Percentiles rank a stretch among this genome's conserved stretches.
These are phyloP conservation scores for Platichthys flesus DNA, from an alignment of 2,113 vertebrate genomes.

Conservation along the genomic window DNA sequence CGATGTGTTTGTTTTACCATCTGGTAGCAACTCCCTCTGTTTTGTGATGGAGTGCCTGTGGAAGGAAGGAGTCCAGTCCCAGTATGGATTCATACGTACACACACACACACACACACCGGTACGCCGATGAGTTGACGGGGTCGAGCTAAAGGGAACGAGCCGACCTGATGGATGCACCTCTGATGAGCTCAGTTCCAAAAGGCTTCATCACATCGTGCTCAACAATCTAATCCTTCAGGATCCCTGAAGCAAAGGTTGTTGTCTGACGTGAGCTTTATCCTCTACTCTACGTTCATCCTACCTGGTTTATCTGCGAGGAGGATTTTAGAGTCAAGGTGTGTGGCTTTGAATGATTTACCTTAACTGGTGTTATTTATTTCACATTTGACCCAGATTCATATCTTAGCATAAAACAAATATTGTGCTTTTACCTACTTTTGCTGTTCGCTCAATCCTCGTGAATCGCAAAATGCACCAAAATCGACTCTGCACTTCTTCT, in stretches of 20 bases:
- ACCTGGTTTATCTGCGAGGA: too few species aligned
- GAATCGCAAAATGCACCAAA: too few species aligned
- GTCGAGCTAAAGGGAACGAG: constrained; percentile 41
- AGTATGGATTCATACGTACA: constrained; percentile 33
- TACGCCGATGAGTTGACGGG: constrained; percentile 44
- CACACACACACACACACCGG: too few species aligned
- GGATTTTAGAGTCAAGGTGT: too few species aligned
- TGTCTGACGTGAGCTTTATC: not conserved
- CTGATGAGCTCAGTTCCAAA: constrained; percentile 40
- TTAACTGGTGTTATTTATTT: too few species aligned
- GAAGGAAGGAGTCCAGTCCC: constrained; percentile 79
- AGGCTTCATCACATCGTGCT: not conserved
- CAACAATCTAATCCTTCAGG: not conserved
- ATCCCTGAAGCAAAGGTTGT: not conserved
- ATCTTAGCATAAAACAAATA: too few species aligned
- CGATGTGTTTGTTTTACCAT: constrained; percentile 88
- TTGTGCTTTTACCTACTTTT: too few species aligned
- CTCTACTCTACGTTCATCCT: too few species aligned
- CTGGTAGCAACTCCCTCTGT: constrained; percentile 84
- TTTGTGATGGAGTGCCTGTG: constrained; percentile 82
- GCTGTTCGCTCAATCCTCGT: too few species aligned
- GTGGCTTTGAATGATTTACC: too few species aligned
- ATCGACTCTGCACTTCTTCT: too few species aligned
- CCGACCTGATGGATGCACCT: constrained; percentile 28
- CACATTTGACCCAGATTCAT: too few species aligned